These are phyloP conservation scores for Wiebesia pumilae DNA, from an alignment of 1,140 invertebrate genomes.

Conservation along the genomic window DNA sequence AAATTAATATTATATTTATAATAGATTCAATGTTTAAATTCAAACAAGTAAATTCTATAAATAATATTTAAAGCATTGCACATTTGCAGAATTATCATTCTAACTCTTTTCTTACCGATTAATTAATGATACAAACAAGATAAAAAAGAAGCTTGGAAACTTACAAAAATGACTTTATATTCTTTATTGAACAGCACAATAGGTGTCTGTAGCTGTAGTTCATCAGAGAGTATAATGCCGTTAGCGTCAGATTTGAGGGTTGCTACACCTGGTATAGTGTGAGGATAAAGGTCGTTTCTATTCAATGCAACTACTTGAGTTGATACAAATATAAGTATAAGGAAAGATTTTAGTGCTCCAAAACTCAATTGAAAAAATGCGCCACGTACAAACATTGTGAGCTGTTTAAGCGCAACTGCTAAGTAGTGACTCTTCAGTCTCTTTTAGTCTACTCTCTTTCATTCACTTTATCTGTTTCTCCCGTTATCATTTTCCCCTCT, in stretches of 20 bases:
- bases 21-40: too few relatives aligned
- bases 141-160: constrained; percentile 67
- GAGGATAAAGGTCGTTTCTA: constrained; percentile 66
- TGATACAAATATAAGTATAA: constrained; percentile 52
- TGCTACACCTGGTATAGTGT: constrained; percentile 53
- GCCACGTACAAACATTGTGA: constrained; percentile 68
- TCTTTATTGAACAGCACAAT: constrained; percentile 83
- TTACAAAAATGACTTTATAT: constrained; percentile 85
- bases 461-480: constrained; percentile 43
- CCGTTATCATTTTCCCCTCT: constrained; percentile 27
- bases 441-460: constrained; percentile 40
- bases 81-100: too few relatives aligned
- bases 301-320: constrained; percentile 54
- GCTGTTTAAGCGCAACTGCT: constrained; percentile 67
- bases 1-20: too few relatives aligned
- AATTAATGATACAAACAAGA: not conserved
- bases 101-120: not conserved
- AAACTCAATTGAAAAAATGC: constrained; percentile 42
- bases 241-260: constrained; percentile 61
- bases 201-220: constrained; percentile 76
- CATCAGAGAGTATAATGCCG: constrained; percentile 68
- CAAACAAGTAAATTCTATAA: too few relatives aligned
- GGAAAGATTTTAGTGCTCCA: constrained; percentile 55
- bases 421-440: not conserved
- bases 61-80: too few relatives aligned